Evolutionary conservation across 2,797 vertebrate genomes (phyloP).

Genomic region (Rhynchotus rufescens): DNA sequence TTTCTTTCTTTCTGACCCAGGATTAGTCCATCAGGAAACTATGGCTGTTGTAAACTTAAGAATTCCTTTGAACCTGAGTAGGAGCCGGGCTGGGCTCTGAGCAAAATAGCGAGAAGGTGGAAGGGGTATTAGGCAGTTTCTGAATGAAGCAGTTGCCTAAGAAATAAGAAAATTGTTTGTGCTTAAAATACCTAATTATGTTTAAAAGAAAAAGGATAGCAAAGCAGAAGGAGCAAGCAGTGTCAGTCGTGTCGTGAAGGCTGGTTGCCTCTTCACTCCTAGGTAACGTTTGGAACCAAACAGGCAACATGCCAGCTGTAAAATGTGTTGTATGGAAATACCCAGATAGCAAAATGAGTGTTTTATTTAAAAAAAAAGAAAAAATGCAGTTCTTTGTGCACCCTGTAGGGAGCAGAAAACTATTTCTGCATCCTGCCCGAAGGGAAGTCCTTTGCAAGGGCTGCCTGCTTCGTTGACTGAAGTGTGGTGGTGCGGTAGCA

Average conservation of each 20-base stretch:
- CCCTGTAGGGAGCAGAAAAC: conserved; percentile 43
- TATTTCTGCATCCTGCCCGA: background rate
- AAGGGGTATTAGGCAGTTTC: background rate
- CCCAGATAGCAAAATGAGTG: too few relatives aligned
- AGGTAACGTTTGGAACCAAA: background rate
- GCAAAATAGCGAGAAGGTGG: background rate
- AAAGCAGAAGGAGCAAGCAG: background rate
- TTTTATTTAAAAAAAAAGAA: background rate
- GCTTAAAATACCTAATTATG: background rate
- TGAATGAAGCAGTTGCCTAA: background rate
- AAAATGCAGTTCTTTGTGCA: conserved; percentile 9
- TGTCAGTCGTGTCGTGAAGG: accelerated
- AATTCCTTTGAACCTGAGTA: background rate
- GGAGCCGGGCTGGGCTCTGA: background rate
- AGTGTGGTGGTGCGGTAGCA: background rate
- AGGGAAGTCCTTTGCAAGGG: background rate
- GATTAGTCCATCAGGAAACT: background rate
- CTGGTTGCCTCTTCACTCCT: background rate
- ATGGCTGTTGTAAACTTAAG: background rate
- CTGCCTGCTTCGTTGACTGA: background rate
- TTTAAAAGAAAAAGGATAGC: background rate
- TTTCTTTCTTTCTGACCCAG: background rate
- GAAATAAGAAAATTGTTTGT: background rate
- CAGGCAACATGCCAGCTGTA: too few relatives aligned
- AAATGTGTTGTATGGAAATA: background rate